Conservation (phyloP, 1,140 invertebrate species). For the Drosophila littoralis region DNA sequence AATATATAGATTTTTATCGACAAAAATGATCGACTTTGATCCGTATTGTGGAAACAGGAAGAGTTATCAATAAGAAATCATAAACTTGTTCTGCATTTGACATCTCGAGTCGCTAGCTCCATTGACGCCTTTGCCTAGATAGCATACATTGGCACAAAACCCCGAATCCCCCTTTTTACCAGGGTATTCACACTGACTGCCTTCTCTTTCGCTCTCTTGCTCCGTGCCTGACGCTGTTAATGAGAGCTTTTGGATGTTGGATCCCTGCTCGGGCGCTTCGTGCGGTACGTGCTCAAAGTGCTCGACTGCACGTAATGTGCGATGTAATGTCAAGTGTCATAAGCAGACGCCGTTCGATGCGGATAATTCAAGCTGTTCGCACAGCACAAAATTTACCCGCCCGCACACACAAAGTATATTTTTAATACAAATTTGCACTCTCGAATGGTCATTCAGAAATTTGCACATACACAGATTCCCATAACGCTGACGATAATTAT, state of each 20-base stretch:
- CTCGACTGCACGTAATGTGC: slow-evolving; percentile 29
- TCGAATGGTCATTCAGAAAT: slow-evolving; percentile 30
- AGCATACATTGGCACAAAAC: too few species aligned
- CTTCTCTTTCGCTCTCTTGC: background rate
- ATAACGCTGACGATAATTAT: slow-evolving; percentile 12
- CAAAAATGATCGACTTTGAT: too few species aligned
- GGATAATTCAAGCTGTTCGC: slow-evolving; percentile 10
- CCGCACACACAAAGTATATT: slow-evolving; percentile 9
- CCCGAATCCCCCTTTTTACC: too few species aligned
- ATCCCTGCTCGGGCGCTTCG: slow-evolving; percentile 21
- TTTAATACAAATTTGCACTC: slow-evolving; percentile 42
- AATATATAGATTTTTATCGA: too few species aligned
- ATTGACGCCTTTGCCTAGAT: too few species aligned
- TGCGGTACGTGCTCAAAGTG: slow-evolving; percentile 38
- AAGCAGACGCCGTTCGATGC: slow-evolving; percentile 24
- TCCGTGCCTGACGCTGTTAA: slow-evolving; percentile 1
- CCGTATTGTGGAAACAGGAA: too few species aligned
- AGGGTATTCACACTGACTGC: too few species aligned
- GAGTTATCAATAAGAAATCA: too few species aligned
- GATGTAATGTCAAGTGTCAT: slow-evolving; percentile 46
- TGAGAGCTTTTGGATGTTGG: background rate
- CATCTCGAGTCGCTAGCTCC: too few species aligned
- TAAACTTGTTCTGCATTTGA: too few species aligned
- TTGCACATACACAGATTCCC: slow-evolving; percentile 6
- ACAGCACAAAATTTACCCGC: slow-evolving; percentile 1